These are phyloP conservation scores for Rhodeus uyekii DNA, from an alignment of 2,797 vertebrate species.

Conservation along the genomic window DNA sequence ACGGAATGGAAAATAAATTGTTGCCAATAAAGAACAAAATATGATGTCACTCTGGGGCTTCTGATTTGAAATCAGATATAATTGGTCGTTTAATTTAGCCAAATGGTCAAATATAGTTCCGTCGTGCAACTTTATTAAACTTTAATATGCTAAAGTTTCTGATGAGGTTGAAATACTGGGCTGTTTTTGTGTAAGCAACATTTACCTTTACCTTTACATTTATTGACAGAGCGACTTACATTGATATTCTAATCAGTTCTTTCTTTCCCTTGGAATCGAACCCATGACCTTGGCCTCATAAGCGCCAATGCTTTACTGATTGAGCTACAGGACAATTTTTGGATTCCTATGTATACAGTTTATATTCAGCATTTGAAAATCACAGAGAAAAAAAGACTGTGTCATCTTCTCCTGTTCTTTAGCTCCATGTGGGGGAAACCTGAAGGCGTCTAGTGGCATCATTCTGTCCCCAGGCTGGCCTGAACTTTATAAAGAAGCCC, in stretches of 20 bases:
- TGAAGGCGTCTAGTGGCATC: constrained; percentile 93
- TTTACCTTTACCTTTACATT: no score
- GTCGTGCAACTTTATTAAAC: no score
- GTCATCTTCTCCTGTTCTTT: not conserved
- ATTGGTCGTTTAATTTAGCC: not conserved
- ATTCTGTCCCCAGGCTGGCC: constrained; percentile 99
- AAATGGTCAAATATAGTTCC: no score
- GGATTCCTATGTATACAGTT: not conserved
- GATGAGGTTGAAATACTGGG: not conserved
- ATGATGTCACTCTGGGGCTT: no score
- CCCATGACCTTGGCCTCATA: no score
- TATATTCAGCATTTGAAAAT: not conserved
- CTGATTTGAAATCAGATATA: no score
- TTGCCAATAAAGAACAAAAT: not conserved
- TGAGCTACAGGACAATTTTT: no score
- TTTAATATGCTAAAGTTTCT: no score
- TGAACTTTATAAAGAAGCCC: constrained; percentile 98
- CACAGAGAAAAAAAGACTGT: not conserved
- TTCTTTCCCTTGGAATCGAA: no score
- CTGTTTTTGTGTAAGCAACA: not conserved
- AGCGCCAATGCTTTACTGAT: no score
- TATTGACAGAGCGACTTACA: no score
- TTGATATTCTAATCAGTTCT: no score
- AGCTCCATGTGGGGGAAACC: constrained; percentile 96
- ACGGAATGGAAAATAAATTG: not conserved